These are phyloP conservation scores for Rhodeus uyekii DNA, from an alignment of 2,797 vertebrate species.

Conservation along the genomic window DNA sequence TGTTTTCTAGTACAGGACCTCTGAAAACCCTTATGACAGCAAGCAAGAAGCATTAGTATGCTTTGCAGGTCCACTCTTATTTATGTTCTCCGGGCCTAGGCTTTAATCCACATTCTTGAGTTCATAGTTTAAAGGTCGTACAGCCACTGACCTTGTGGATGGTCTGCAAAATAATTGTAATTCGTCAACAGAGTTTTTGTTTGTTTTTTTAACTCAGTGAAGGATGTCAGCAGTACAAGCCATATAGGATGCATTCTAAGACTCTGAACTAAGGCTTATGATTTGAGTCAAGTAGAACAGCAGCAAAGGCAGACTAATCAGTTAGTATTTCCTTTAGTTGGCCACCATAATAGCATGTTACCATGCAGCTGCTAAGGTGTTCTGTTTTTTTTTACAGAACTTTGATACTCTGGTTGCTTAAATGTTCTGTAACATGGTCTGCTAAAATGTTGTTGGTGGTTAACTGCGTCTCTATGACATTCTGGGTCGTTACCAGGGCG, in stretches of 20 bases:
- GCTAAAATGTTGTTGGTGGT: too few species aligned
- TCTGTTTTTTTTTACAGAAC: too few species aligned
- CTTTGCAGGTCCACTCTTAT: not conserved
- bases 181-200: not conserved
- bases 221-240: not conserved
- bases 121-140: not conserved
- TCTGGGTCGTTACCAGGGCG: not conserved
- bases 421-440: too few species aligned
- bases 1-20: constrained; percentile 19
- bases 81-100: not conserved
- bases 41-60: constrained; percentile 12
- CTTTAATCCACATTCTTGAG: constrained; percentile 22
- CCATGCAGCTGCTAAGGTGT: too few species aligned
- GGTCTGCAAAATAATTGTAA: not conserved
- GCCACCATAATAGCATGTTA: too few species aligned
- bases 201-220: not conserved
- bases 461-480: not conserved
- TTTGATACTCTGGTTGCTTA: too few species aligned
- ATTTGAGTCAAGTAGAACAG: too few species aligned
- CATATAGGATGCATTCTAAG: not conserved
- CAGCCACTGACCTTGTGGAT: constrained; percentile 2
- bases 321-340: too few species aligned
- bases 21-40: not conserved
- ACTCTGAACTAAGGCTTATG: too few species aligned
- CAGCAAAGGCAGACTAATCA: too few species aligned